Evolutionary conservation across 2,888 invertebrate species (phyloP), one percentile per base, ranked within the genome.

Genomic region (Sarcophaga carnaria): DNA sequence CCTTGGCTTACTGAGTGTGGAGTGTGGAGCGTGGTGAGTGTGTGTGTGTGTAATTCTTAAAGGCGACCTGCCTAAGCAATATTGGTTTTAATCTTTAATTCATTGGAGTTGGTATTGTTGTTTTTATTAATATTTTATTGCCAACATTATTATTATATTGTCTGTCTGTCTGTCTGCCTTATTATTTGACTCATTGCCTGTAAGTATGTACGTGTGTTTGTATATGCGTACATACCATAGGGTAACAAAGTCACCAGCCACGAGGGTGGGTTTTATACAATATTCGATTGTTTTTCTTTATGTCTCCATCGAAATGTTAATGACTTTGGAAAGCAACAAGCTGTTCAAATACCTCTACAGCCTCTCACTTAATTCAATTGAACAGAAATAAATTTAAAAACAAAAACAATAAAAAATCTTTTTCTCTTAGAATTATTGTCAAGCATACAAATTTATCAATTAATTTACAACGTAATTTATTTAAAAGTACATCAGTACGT

Each of bases 281-380:
- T 54, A 14, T 69, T 45, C 63, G 66, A 49, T 54, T 37, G 66
- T n/a, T 62, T 62, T 79, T 63, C 66, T 66, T 45, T 49, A 12
- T 64, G 22, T 27, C 60, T 45, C 12, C 63, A 14, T 17, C 2
- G 17, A 54, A 54, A 62, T 70, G 71, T 54, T 54, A 59, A 54
- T 62, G 63, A 14, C 45, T 70, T 47, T 37, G 10, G 37, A 66
- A 86, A 86, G 80, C 86, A 86, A 86, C 82, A 86, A 79, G 75
- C 82, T 77, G 63, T 66, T 76, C 25, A 66, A 80, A 45, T 72
- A 59, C 25, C 64, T 79, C 11, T n/a, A 63, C 27, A 75, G 27
- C n/a, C 47, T 75, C n/a, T 54, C 17, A 54, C 14, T 74, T 25
- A n/a, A n/a, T 17, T 17, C 47, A 17, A 17, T 54, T 37, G 37